Evolutionary conservation across 2,113 vertebrate genomes (phyloP), one percentile per base, ranked within the genome.

Genomic region (Neotoma lepida): DNA sequence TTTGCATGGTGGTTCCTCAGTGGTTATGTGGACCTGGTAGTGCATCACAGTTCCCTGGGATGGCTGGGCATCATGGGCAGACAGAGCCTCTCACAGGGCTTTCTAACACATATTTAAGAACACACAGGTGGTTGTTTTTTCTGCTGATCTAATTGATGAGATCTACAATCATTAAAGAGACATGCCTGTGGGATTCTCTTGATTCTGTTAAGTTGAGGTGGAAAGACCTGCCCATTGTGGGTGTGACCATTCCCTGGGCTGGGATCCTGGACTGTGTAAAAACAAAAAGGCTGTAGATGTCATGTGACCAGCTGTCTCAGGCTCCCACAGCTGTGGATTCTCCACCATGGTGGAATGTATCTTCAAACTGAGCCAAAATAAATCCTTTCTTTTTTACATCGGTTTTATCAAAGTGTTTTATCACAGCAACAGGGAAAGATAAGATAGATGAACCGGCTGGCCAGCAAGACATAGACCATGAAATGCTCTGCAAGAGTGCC

Each of bases 31-130:
- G 39, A 9, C 39, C 13, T 39, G 70, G 51, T 5, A 22, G 35
- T 64, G 78, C 81, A 35, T 6, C n/a, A 2, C 22, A 49, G 9
- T 64, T 76, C 39, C 2, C 56, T 39, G 17, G 15, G 63, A n/a
- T 63, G 49, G 15, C 22, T 85, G 18, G 28, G 51, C 1, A 0
- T 44, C 7, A 49, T 63, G 35, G 33, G 6, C 64, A 88, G 71
- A 63, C 49, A 44, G 15, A 86, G 33, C 1, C 8, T 85, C 81
- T 28, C 49, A 10, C 39, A 49, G 17, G 26, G 54, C 24, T 92
- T 92, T 87, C 33, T 84, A 88, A 94, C 39, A 35, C 26, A 15
- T n/a, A 64, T 71, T 86, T 58, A 91, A 71, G 46, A 51, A 39
- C 39, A 68, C 17, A 35, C 6, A 20, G 14, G 8, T 44, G 24